Evolutionary conservation across 53 echinoderm and acorn worm species (phyloP).

Genomic region (Holothuria scabra): DNA sequence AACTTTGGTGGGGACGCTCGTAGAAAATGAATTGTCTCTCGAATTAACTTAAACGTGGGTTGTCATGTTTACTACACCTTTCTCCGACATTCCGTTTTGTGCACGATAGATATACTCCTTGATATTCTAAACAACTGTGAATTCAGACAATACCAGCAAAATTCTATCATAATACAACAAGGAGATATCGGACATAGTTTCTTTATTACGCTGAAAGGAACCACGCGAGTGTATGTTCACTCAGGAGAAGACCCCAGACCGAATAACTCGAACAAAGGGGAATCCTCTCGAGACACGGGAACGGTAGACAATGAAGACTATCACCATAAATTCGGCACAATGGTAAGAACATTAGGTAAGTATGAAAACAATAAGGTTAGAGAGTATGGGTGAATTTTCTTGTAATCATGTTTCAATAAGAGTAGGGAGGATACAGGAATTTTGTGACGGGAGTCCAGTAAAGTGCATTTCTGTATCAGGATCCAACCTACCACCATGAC

Average conservation of each 20-base stretch:
- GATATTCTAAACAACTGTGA: slow-evolving; percentile 79
- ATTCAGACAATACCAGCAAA: slow-evolving; percentile 56
- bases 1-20: too few relatives aligned
- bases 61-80: too few relatives aligned
- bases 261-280: background rate
- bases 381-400: too few relatives aligned
- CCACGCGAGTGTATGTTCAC: slow-evolving; percentile 54
- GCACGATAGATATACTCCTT: slow-evolving; percentile 48
- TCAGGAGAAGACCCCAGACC: slow-evolving; percentile 66
- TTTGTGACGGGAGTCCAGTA: too few relatives aligned
- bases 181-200: slow-evolving; percentile 87
- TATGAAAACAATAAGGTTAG: background rate
- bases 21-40: too few relatives aligned
- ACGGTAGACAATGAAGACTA: background rate
- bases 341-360: slow-evolving; percentile 63
- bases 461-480: too few relatives aligned
- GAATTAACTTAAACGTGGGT: too few relatives aligned
- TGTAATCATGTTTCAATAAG: too few relatives aligned
- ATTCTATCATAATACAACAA: slow-evolving; percentile 78
- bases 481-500: too few relatives aligned
- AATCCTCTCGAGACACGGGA: background rate
- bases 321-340: slow-evolving; percentile 28
- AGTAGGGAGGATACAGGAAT: too few relatives aligned
- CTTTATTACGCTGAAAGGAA: slow-evolving; percentile 60
- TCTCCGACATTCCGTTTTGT: background rate